Percentiles rank a stretch among this genome's conserved stretches.
phyloP scores from a whole-genome alignment of 2,113 vertebrate genomes.

The Callorhinus ursinus region DNA sequence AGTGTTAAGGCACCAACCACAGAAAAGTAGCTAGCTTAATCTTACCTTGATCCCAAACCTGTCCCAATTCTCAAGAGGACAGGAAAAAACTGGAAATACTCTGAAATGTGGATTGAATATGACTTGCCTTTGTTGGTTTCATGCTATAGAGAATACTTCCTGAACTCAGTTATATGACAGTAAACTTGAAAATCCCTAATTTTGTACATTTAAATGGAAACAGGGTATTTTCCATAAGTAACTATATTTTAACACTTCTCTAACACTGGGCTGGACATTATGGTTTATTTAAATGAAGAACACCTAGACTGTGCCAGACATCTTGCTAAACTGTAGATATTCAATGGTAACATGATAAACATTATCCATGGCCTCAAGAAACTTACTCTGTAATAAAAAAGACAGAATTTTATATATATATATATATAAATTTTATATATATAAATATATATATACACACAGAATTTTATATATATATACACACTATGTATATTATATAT shows the following conservation, averaged over 20 bases:
- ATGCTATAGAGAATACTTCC: neutral
- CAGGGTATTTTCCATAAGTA: neutral
- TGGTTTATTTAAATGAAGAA: constrained; percentile 37
- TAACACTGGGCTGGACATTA: neutral
- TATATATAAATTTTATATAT: neutral
- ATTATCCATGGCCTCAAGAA: constrained; percentile 22
- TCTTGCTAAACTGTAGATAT: neutral
- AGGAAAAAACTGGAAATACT: neutral
- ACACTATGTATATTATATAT: neutral
- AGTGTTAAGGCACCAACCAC: neutral
- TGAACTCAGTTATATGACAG: constrained; percentile 5
- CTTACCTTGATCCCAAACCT: neutral
- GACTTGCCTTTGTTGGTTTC: neutral
- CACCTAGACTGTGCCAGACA: neutral
- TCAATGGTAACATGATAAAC: neutral
- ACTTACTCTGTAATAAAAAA: constrained; percentile 19
- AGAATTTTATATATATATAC: neutral
- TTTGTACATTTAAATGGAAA: constrained; percentile 47
- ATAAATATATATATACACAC: neutral
- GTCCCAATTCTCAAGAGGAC: neutral
- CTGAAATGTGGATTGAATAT: constrained; percentile 26
- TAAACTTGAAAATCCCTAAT: neutral
- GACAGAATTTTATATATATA: neutral
- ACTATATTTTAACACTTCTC: constrained; percentile 49
- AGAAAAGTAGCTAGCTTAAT: constrained; percentile 16